Percentiles rank a stretch among this genome's conserved stretches.
Conservation (phyloP, 2,888 invertebrate genomes). For the Melieria crassipennis region DNA sequence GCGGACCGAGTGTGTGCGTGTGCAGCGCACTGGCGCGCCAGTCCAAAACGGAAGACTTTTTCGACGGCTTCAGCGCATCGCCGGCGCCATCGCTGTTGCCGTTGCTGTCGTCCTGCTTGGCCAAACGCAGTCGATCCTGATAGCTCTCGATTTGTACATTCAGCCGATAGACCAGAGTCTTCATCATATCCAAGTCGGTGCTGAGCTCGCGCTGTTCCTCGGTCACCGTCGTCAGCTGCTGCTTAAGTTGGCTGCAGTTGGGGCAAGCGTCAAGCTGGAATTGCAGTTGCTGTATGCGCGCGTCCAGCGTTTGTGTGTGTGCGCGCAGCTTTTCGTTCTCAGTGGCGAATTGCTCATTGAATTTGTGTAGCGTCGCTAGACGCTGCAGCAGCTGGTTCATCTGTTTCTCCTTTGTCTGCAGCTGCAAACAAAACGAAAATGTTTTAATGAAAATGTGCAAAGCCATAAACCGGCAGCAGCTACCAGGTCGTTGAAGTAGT, state of each 20-base stretch:
- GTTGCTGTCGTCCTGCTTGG: constrained; percentile 39
- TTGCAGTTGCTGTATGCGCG: constrained; percentile 68
- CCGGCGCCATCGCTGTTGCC: constrained; percentile 44
- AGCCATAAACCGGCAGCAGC: constrained; percentile 18
- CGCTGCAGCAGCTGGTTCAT: constrained; percentile 73
- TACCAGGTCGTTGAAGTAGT: constrained; percentile 57
- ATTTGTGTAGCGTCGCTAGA: constrained; percentile 69
- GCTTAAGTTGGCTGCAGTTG: constrained; percentile 54
- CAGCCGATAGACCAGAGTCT: constrained; percentile 80
- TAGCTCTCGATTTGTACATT: constrained; percentile 82
- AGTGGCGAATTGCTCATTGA: constrained; percentile 72
- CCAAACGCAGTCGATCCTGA: constrained; percentile 74
- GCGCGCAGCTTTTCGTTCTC: constrained; percentile 71
- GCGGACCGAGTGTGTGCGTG: constrained; percentile 69
- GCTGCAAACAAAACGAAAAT: constrained; percentile 54
- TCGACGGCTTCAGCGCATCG: background rate
- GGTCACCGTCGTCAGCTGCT: constrained; percentile 44
- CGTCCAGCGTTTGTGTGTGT: constrained; percentile 68
- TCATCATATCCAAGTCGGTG: constrained; percentile 78
- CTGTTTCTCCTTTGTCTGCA: constrained; percentile 71
- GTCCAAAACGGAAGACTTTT: constrained; percentile 39
- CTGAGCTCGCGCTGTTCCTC: constrained; percentile 70
- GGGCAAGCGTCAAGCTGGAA: constrained; percentile 64
- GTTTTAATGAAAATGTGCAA: background rate
- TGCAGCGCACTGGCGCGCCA: constrained; percentile 49